Conservation (phyloP, 2,113 vertebrate species). For the Eleginops maclovinus region DNA sequence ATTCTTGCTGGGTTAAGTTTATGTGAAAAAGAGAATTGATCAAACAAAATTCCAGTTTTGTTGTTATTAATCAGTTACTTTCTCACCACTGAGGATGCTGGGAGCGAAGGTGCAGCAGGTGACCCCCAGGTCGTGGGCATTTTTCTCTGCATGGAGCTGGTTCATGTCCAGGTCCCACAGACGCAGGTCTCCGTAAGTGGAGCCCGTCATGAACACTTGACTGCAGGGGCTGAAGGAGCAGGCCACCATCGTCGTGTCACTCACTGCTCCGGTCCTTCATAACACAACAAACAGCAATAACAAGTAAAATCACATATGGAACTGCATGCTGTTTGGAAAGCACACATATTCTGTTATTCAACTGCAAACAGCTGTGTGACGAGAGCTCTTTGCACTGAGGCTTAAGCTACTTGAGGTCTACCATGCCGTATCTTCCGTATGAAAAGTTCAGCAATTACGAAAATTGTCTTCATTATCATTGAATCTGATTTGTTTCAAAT, state of each 20-base stretch:
- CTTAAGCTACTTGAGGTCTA: not conserved
- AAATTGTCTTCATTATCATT: not conserved
- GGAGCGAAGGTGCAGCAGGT: slow-evolving; percentile 92
- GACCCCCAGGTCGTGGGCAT: slow-evolving; percentile 94
- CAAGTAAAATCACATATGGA: not conserved
- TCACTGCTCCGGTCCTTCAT: slow-evolving; percentile 88
- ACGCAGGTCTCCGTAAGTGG: slow-evolving; percentile 93
- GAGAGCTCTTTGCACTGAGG: not conserved
- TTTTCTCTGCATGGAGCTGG: slow-evolving; percentile 89
- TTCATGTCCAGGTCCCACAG: slow-evolving; percentile 92
- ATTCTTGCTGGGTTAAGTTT: not conserved
- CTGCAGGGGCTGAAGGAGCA: slow-evolving; percentile 93
- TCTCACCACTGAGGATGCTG: slow-evolving; percentile 75
- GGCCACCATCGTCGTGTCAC: slow-evolving; percentile 91
- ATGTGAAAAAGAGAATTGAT: not conserved
- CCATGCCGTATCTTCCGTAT: not conserved
- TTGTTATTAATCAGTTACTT: no score
- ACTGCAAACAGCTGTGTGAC: not conserved
- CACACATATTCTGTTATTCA: not conserved
- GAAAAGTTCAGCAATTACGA: not conserved
- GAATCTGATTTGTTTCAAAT: not conserved
- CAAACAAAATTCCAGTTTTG: no score
- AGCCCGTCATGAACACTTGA: slow-evolving; percentile 91
- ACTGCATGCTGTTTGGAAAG: not conserved
- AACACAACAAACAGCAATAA: slow-evolving; percentile 47